Base-by-base conservation (phyloP, 92 coral and sea anemone species). In the Phenganax subtilis region DNA sequence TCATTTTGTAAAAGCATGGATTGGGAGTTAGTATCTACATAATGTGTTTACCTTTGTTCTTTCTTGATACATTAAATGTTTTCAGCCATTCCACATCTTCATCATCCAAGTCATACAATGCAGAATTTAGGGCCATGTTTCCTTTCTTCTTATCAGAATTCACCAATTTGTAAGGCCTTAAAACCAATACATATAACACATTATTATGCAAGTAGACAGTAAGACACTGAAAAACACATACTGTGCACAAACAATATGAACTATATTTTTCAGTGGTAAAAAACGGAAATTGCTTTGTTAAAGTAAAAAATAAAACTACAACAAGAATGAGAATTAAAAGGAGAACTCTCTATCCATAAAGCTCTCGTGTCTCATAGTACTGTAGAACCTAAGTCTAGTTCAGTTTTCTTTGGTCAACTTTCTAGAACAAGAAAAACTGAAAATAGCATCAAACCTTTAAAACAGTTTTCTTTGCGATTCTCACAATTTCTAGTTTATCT, bases 81-180 rank as follows among this genome's bases (percentile, higher is more conserved):
- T 85, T 82, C 3, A 94, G 86, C 98, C 98, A 94, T 64, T 94
- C 97, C 15, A 90, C 96, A 73, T 94, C 98, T 86, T 88, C 89
- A 76, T 92, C 90, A 64, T 89, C 88, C 72, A 94, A 82, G 37
- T 94, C 93, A 84, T 94, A 94, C 0, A 89, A 88, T 3, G 54
- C 57, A 47, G 12, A 55, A 61, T 63, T 78, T 47, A 12, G 30
- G 17, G 20, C 20, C 77, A 20, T 30, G n/a, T 78, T 61, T 76
- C 31, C 54, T 70, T 84, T 79, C 80, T 88, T 94, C 80, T 81
- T 91, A 67, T 87, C 91, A 52, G 90, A 86, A 11, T 85, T 80
- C 57, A 94, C 80, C 11, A 94, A 76, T 71, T 92, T 93, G 72
- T 88, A 85, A 44, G 91, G 89, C 70, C 98, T 94, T 80, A 10